Evolutionary conservation across 2,113 vertebrate species (phyloP), one percentile per base, ranked within the genome.

Genomic region (Channa maculata): DNA sequence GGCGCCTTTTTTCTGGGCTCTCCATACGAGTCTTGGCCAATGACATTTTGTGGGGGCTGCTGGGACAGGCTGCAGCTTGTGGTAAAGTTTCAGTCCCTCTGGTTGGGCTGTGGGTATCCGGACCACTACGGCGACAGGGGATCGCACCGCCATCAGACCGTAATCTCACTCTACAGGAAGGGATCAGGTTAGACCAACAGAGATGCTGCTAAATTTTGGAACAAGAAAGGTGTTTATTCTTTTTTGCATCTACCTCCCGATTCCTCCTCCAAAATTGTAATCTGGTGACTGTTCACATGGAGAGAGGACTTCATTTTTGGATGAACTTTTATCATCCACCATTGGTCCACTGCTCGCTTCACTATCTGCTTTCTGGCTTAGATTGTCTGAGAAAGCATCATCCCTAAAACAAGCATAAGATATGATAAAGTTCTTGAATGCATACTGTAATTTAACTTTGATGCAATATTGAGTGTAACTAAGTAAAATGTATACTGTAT

Each of bases 361-460:
- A 0, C 98, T 99, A 81, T 99, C 98, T 0, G 97, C 98, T 88
- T 99, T 99, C 89, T 99, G 98, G 75, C 98, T 99, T 77, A 99
- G 94, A 89, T 95, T 99, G 93, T 99, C 98, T 0, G 98, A 99
- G 91, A 99, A 99, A 0, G 98, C 97, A 37, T 99, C 98, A 1
- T 99, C 98, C 94, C 98, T 99, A 48, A 52, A 67, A 73, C 55
- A 87, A 71, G 55, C 10, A 9, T 6, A 8, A 38, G 11, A 61
- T 8, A 8, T 12, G 36, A 24, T 24, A 24, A 24, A 24, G 24
- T 24, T 24, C 24, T 24, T 24, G 24, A 24, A 24, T 24, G 24
- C 24, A 24, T 24, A 24, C 1, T 24, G 24, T 24, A 24, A 5
- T 41, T 41, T 24, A 24, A 24, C 24, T 24, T 24, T 24, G 24